phyloP scores from a whole-genome alignment of 2,888 invertebrate genomes.

The Heliconius sara region DNA sequence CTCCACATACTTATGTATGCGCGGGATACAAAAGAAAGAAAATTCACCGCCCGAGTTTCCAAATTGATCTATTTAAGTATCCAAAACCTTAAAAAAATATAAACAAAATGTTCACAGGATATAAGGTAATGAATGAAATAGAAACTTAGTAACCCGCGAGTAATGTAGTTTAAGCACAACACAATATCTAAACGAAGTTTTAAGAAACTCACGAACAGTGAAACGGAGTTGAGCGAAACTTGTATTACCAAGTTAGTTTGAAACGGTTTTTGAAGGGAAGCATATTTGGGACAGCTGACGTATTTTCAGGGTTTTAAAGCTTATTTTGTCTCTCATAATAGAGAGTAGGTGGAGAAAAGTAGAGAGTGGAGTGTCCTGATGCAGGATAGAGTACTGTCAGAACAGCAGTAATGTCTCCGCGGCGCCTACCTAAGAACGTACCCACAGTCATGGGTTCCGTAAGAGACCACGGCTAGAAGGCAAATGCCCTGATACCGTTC shows the following conservation, averaged over 20 bases:
- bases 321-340: neutral
- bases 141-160: conserved; percentile 53
- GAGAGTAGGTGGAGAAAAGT: too few species aligned
- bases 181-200: conserved; percentile 48
- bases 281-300: conserved; percentile 1
- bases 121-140: neutral
- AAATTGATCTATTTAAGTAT: too few species aligned
- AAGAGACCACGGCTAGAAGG: too few species aligned
- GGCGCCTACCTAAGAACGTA: too few species aligned
- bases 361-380: too few species aligned
- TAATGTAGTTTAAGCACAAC: conserved; percentile 58
- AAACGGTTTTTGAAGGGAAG: conserved; percentile 22
- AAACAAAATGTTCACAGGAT: neutral
- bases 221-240: conserved; percentile 27
- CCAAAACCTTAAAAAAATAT: neutral
- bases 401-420: too few species aligned
- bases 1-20: too few species aligned
- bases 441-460: too few species aligned
- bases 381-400: too few species aligned
- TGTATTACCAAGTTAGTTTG: conserved; percentile 23
- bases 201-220: conserved; percentile 34
- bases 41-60: too few species aligned
- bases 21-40: too few species aligned
- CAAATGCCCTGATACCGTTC: too few species aligned
- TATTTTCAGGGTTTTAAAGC: neutral